Evolutionary conservation across 2,113 vertebrate genomes (phyloP), one percentile per base, ranked within the genome.

Genomic region (Corynorhinus townsendii): DNA sequence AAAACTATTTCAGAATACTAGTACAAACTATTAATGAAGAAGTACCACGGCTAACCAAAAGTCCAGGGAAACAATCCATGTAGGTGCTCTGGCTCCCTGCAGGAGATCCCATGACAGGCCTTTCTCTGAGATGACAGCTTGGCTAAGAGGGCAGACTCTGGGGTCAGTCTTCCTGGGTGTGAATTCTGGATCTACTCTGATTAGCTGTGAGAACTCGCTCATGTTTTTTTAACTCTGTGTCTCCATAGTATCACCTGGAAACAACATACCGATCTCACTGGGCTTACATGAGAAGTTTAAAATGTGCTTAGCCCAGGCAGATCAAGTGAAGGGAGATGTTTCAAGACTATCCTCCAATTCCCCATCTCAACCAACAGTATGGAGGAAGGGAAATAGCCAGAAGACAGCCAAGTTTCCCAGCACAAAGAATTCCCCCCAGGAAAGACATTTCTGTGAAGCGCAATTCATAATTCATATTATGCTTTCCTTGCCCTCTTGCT

Each of bases 1-100:
- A 64, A 77, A 86, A 22, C 33, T 59, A 75, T 86, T 86, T 95
- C 79, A 35, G 93, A 95, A 87, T 43, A 73, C 81, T 19, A 35
- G 26, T 24, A 24, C 5, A 16, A 80, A 47, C 69, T 20, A 84
- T 56, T 77, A 54, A 35, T 88, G 45, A 80, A 64, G 6, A 75
- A 86, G 77, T 4, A 62, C 8, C 24, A 22, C 5, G 59, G 64
- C 64, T 71, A 71, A 83, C 20, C 47, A 54, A 88, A 85, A 71
- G 5, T 35, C 12, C 4, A 38, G 22, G 26, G 35, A 95, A 92
- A 86, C 22, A 56, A 75, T 49, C n/a, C n/a, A 33, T 2, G 2
- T 1, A 49, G 45, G 47, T 14, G 33, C 17, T 30, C 28, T n/a
- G 30, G 33, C 64, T 80, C 59, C 75, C 62, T 75, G 49, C 26